phyloP scores from a whole-genome alignment of 2,888 invertebrate species.

The Tholera decimalis region DNA sequence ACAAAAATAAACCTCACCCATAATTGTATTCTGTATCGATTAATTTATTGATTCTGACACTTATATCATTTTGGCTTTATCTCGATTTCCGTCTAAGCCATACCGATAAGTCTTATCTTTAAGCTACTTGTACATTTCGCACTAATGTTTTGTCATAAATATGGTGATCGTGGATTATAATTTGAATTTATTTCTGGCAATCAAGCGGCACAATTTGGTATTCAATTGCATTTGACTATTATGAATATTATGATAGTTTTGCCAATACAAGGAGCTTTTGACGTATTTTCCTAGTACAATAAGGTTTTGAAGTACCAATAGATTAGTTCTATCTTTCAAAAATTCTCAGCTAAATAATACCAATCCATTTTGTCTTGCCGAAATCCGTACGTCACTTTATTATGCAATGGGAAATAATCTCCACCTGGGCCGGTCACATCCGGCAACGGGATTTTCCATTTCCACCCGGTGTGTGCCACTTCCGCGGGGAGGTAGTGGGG shows the following conservation, averaged over 20 bases:
- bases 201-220: conserved; percentile 10
- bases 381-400: conserved; percentile 71
- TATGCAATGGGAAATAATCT: conserved; percentile 76
- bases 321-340: neutral
- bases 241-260: neutral
- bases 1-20: neutral
- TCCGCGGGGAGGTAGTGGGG: conserved; percentile 67
- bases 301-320: neutral
- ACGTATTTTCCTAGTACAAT: too few species aligned
- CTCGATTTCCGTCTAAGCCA: conserved; percentile 15
- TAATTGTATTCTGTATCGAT: conserved; percentile 14
- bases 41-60: conserved; percentile 25
- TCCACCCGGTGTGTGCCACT: conserved; percentile 78
- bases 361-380: conserved; percentile 19
- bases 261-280: fast-evolving
- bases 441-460: conserved; percentile 82
- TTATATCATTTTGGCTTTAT: conserved; percentile 16
- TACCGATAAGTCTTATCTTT: conserved; percentile 31
- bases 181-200: conserved; percentile 22
- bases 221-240: conserved; percentile 1
- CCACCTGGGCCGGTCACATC: conserved; percentile 82
- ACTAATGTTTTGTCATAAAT: conserved; percentile 39
- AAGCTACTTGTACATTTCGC: conserved; percentile 10
- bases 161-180: conserved; percentile 36
- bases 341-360: neutral